Evolutionary conservation across 2,113 vertebrate genomes (phyloP).

Genomic region (Callocephalon fimbriatum): DNA sequence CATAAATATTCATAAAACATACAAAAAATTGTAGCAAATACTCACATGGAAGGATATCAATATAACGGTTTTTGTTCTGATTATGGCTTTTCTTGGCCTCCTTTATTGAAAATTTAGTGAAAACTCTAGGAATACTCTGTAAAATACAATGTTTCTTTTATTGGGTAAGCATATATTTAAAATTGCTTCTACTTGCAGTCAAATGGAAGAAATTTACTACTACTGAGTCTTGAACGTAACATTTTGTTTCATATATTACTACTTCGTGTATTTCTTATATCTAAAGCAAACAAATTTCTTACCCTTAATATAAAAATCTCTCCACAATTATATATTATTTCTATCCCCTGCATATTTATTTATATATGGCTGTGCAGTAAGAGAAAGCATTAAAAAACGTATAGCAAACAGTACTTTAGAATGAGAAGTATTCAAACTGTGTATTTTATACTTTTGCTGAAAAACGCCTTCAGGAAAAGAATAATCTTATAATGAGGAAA

Average conservation of each 20-base stretch:
- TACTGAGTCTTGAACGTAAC: background rate
- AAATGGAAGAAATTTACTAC: background rate
- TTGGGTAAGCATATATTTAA: background rate
- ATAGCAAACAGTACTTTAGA: background rate
- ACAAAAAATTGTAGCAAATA: background rate
- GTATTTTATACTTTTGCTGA: background rate
- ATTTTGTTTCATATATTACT: background rate
- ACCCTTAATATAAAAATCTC: background rate
- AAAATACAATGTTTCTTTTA: constrained; percentile 21
- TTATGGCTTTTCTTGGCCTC: constrained; percentile 91
- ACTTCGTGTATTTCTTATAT: background rate
- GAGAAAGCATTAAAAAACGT: background rate
- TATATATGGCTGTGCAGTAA: background rate
- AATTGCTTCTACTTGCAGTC: background rate
- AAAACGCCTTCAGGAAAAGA: background rate
- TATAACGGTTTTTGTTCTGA: constrained; percentile 91
- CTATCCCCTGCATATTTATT: background rate
- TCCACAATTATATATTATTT: background rate
- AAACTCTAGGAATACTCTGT: constrained; percentile 94
- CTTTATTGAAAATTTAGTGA: constrained; percentile 87
- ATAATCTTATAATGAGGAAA: background rate
- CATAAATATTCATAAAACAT: background rate
- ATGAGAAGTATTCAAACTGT: background rate
- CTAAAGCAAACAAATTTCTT: background rate
- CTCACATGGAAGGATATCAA: constrained; percentile 97